Evolutionary conservation across 2,797 vertebrate genomes (phyloP).

Genomic region (Sebastes alutus): DNA sequence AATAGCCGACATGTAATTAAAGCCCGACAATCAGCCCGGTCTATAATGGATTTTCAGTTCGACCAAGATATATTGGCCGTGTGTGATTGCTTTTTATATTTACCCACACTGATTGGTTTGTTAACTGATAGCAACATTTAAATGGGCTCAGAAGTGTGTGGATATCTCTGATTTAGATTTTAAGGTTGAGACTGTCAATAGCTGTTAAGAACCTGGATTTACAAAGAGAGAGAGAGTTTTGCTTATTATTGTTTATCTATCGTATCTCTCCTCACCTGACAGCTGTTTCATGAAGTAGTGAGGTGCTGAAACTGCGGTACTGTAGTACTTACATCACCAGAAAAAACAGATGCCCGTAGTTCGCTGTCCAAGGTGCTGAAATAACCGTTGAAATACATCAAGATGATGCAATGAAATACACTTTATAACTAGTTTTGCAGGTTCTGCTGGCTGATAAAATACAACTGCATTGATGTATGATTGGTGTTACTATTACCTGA

Average conservation of each 20-base stretch:
- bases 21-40: neutral
- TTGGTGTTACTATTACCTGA: neutral
- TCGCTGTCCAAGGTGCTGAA: neutral
- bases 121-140: neutral
- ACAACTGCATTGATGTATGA: neutral
- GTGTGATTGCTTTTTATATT: neutral
- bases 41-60: neutral
- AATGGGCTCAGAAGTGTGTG: neutral
- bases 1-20: neutral
- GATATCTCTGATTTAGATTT: neutral
- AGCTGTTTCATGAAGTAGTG: neutral
- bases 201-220: neutral
- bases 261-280: neutral
- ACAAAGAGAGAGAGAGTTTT: neutral
- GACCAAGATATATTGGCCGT: neutral
- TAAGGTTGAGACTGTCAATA: neutral
- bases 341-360: neutral
- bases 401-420: neutral
- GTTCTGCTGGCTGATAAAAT: neutral
- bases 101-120: neutral
- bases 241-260: neutral
- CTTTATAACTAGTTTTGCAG: neutral
- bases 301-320: neutral
- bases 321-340: neutral
- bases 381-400: neutral